phyloP scores from a whole-genome alignment of 37 sponge, comb jelly and placozoan genomes.

The Amphimedon queenslandica region DNA sequence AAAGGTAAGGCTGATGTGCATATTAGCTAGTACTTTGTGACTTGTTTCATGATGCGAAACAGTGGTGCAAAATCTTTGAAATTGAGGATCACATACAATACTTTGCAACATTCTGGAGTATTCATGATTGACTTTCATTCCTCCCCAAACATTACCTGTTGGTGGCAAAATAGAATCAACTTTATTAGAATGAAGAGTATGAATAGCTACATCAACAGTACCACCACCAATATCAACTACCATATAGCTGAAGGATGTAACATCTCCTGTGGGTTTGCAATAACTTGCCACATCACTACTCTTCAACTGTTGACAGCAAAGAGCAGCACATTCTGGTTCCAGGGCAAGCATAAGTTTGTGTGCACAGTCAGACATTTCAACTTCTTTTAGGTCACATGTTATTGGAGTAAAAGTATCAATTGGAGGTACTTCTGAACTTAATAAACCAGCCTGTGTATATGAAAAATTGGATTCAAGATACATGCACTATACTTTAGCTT shows the following conservation, averaged over 20 bases:
- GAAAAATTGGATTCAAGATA: too few species aligned
- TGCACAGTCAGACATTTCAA: not conserved
- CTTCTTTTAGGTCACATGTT: not conserved
- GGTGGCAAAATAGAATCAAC: constrained; percentile 27
- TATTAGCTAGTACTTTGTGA: constrained; percentile 2
- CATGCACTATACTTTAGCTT: not conserved
- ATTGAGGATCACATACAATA: not conserved
- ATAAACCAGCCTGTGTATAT: too few species aligned
- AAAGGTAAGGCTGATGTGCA: constrained; percentile 10
- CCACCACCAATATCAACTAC: constrained; percentile 49
- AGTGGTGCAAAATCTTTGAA: not conserved
- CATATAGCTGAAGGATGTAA: constrained; percentile 17
- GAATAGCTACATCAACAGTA: constrained; percentile 40
- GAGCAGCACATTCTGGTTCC: constrained; percentile 45
- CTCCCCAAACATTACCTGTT: constrained; percentile 46
- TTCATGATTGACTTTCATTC: constrained; percentile 26
- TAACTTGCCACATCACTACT: constrained; percentile 8
- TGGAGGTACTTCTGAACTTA: constrained; percentile 13
- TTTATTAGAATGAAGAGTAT: constrained; percentile 2
- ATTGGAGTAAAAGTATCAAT: not conserved
- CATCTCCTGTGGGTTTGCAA: not conserved
- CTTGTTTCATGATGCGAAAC: constrained; percentile 11
- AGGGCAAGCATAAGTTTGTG: constrained; percentile 25
- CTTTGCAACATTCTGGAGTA: constrained; percentile 12
- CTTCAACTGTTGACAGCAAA: constrained; percentile 29